Base-by-base conservation (phyloP, 1,140 invertebrate species). In the Formica selysi region DNA sequence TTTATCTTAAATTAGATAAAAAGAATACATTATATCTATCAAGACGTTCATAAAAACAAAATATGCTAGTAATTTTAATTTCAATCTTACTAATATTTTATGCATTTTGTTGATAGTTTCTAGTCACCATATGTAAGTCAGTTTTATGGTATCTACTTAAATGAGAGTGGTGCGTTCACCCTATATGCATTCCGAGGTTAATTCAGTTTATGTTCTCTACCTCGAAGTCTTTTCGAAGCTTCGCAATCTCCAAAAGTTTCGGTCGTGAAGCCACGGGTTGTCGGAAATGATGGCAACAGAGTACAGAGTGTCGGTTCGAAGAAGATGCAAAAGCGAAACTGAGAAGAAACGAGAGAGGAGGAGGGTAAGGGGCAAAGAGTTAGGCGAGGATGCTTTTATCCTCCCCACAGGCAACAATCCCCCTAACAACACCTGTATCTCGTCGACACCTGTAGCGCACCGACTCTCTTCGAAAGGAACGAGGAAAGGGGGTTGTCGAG, bases 401-500 rank as follows among this genome's bases (percentile, higher is more conserved):
- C 89, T 87, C 76, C 86, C 78, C 59, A 87, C 81, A 76, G 67
- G 86, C 86, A 90, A 87, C 80, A 84, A 90, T 89, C 81, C 48
- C 48, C 48, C 89, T 87, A 88, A 84, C 88, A 92, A 92, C 91
- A 94, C 91, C 93, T 92, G 93, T 94, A 94, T 92, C 90, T 90
- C 92, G 92, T 94, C 92, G 92, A 93, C 93, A 94, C 93, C 94
- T 94, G 94, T 94, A 93, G 94, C 93, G 86, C 89, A 90, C 79
- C 85, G 79, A 89, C 90, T 87, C 86, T 76, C 78, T 54, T 57
- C 76, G 70, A 87, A 79, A 86, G 85, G 64, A 85, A 67, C 67
- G 48, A 67, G 54, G 54, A 19, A 74, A 62, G 41, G 65, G 38
- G 64, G 59, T 41, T 38, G 51, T 19, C 59, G 16, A 70, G 79